Percentiles rank a stretch among this genome's conserved stretches.
Evolutionary conservation across 2,113 vertebrate species (phyloP).

Genomic region (Microcebus murinus): DNA sequence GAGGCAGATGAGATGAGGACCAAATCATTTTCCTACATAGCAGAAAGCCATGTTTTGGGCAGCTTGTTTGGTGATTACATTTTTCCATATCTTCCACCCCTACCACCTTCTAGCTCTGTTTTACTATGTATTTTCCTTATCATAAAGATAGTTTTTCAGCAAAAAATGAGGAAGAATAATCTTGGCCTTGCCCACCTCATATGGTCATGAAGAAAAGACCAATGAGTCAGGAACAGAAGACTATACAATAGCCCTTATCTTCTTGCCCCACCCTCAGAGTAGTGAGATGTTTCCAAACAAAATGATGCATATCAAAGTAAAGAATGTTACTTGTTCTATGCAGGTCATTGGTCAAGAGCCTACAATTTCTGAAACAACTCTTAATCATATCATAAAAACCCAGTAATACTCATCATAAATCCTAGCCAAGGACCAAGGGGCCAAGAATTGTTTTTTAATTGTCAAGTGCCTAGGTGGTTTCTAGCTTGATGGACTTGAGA

Average conservation of each 20-base stretch:
- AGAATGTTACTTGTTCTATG: constrained; percentile 14
- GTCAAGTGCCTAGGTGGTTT: constrained; percentile 3
- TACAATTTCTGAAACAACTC: constrained; percentile 39
- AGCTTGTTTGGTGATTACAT: constrained; percentile 41
- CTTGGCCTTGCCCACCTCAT: neutral
- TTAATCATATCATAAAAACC: constrained; percentile 55
- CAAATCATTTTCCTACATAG: neutral
- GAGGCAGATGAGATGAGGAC: neutral
- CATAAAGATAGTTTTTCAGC: constrained; percentile 65
- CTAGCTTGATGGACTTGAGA: constrained; percentile 51
- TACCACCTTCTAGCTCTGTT: constrained; percentile 43
- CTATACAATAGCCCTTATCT: constrained; percentile 11
- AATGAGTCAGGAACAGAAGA: neutral
- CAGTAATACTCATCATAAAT: constrained; percentile 35
- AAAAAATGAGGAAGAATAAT: neutral
- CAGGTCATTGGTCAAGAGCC: constrained; percentile 50
- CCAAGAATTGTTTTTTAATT: constrained; percentile 55
- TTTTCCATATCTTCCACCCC: constrained; percentile 21
- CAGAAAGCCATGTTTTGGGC: constrained; percentile 37
- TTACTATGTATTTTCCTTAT: constrained; percentile 66
- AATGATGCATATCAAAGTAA: constrained; percentile 26
- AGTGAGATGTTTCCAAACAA: constrained; percentile 37
- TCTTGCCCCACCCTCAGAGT: neutral
- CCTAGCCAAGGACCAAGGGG: constrained; percentile 12
- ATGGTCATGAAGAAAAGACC: neutral